Base-by-base conservation (phyloP, 2,888 invertebrate species). In the Brenthis ino region DNA sequence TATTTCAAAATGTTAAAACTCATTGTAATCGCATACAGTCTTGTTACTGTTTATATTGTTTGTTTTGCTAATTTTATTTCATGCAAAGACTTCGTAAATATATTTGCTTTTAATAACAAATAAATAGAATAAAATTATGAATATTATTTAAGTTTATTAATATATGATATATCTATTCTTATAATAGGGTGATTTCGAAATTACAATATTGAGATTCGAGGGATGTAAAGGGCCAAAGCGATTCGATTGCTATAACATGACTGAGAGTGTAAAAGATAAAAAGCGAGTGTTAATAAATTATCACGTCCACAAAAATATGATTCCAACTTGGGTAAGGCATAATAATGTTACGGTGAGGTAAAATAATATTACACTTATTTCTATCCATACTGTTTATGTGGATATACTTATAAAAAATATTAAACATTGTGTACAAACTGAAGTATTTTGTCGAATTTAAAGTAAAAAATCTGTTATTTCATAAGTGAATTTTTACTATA, bases 181-280 rank as follows among this genome's bases (percentile, higher is more conserved):
- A 43, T 43, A 43, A 11, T 8, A 85, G 84, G 83, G 84, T 1
- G 74, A 77, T 33, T 84, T 82, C 57, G 73, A 72, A n/a, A 48
- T 81, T 14, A 47, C 51, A 6, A 16, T 83, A 13, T 72, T 71
- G 4, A 72, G 71, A 4, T 68, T 78, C 11, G 68, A 70, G 14
- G 13, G 53, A 4, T 82, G 81, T 67, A 81, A 79, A 58, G 84
- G 84, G 0, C 84, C 84, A 5, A 85, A 84, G 68, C 76, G 74
- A 5, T 76, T 67, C 14, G 77, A 83, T 13, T 84, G 84, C 58
- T 43, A 73, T 14, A 64, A 71, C 3, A 20, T 73, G 13, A 68
- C 65, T 0, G n/a, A 72, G 0, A 57, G 20, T 1, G 54, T 77
- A 43, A 57, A 60, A 14, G 76, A 77, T 50, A 68, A 68, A 0